These are phyloP conservation scores for Parascotia fuliginaria DNA, from an alignment of 2,888 invertebrate genomes.

Conservation along the genomic window DNA sequence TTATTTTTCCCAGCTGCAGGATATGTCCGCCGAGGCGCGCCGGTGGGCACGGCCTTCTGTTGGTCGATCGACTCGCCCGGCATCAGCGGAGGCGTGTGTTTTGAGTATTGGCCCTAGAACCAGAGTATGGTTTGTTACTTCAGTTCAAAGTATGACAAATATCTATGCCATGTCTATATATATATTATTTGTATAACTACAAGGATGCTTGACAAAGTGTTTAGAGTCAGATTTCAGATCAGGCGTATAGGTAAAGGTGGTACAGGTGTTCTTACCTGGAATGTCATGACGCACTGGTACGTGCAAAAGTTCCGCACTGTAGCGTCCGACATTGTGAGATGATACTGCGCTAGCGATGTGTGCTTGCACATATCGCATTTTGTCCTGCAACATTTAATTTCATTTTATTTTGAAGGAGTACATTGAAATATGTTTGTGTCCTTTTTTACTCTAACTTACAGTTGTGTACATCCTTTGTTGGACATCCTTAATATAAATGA, in stretches of 20 bases:
- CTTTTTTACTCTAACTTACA: too few species aligned
- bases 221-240: too few species aligned
- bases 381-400: slow-evolving; percentile 76
- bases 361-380: slow-evolving; percentile 91
- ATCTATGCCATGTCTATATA: too few species aligned
- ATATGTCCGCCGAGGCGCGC: slow-evolving; percentile 79
- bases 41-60: slow-evolving; percentile 79
- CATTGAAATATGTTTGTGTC: too few species aligned
- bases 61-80: slow-evolving; percentile 71
- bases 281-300: slow-evolving; percentile 93
- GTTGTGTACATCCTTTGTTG: too few species aligned
- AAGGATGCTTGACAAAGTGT: too few species aligned
- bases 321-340: slow-evolving; percentile 94
- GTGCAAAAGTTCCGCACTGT: slow-evolving; percentile 93
- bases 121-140: neutral
- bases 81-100: slow-evolving; percentile 65
- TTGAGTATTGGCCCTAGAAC: slow-evolving; percentile 82
- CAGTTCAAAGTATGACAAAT: neutral
- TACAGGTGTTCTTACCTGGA: slow-evolving; percentile 82
- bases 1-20: slow-evolving; percentile 57
- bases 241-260: too few species aligned
- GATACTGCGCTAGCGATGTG: slow-evolving; percentile 90
- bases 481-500: too few species aligned
- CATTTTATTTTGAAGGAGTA: too few species aligned
- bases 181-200: too few species aligned